These are phyloP conservation scores for Lophius americanus DNA, from an alignment of 2,797 vertebrate species.

Conservation along the genomic window DNA sequence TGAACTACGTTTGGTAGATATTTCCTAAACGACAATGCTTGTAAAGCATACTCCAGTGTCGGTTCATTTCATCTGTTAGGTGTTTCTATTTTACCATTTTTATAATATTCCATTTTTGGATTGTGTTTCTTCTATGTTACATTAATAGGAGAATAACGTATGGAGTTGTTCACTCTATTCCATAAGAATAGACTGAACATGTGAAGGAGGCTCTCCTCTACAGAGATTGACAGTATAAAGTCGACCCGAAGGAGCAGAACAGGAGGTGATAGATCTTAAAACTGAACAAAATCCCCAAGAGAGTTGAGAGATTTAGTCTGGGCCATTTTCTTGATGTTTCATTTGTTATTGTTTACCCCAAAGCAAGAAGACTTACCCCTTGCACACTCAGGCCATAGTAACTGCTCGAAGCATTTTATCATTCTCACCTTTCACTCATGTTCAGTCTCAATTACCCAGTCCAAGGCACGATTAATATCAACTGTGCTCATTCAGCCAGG, in stretches of 20 bases:
- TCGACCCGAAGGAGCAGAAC: background rate
- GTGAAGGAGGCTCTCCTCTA: background rate
- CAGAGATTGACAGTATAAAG: background rate
- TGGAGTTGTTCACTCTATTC: no score
- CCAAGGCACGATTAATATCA: no score
- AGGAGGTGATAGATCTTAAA: background rate
- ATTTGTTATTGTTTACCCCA: conserved; percentile 3
- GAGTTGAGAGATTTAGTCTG: conserved; percentile 7
- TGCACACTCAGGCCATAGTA: no score
- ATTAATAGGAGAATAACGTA: no score
- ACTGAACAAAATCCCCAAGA: background rate
- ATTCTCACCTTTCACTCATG: no score
- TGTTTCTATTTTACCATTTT: background rate
- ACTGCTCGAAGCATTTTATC: no score
- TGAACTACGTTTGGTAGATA: background rate
- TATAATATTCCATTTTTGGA: background rate
- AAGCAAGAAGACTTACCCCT: background rate
- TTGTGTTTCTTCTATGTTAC: background rate
- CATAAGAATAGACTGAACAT: background rate
- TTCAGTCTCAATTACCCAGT: no score
- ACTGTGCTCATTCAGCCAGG: no score
- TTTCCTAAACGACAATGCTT: background rate
- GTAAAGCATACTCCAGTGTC: no score
- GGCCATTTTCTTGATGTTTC: background rate
- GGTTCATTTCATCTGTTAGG: no score